phyloP scores from a whole-genome alignment of 2,113 vertebrate species.

The Chunga burmeisteri region DNA sequence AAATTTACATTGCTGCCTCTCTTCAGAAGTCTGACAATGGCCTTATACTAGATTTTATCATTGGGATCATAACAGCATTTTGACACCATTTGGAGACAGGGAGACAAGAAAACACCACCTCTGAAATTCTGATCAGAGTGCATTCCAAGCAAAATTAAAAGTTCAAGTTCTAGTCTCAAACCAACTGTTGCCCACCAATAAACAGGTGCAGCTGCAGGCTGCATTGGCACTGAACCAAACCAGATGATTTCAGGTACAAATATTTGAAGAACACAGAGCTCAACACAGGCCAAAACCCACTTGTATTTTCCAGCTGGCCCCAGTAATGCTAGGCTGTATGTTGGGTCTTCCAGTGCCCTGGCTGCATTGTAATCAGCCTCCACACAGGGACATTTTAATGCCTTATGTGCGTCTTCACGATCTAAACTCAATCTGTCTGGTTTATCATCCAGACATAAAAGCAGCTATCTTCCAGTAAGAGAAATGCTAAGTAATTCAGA shows the following conservation, averaged over 20 bases:
- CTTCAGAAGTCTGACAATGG: neutral
- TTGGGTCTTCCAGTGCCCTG: neutral
- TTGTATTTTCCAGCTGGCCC: neutral
- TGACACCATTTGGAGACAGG: neutral
- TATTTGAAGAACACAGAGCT: neutral
- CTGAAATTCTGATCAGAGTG: neutral
- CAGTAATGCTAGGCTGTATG: neutral
- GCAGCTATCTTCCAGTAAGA: neutral
- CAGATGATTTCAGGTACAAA: neutral
- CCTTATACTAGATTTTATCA: neutral
- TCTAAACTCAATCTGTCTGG: neutral
- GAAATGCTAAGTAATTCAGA: neutral
- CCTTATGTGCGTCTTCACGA: neutral
- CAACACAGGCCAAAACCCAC: fast-evolving
- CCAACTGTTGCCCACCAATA: neutral
- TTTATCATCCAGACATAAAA: neutral
- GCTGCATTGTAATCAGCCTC: neutral
- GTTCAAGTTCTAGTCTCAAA: neutral
- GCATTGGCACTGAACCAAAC: neutral
- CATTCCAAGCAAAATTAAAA: neutral
- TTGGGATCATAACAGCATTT: neutral
- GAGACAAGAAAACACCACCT: neutral
- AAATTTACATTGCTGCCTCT: neutral
- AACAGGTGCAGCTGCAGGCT: neutral
- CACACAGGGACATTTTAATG: neutral